phyloP scores from a whole-genome alignment of 2,113 vertebrate genomes.

The Phrynosoma platyrhinos region DNA sequence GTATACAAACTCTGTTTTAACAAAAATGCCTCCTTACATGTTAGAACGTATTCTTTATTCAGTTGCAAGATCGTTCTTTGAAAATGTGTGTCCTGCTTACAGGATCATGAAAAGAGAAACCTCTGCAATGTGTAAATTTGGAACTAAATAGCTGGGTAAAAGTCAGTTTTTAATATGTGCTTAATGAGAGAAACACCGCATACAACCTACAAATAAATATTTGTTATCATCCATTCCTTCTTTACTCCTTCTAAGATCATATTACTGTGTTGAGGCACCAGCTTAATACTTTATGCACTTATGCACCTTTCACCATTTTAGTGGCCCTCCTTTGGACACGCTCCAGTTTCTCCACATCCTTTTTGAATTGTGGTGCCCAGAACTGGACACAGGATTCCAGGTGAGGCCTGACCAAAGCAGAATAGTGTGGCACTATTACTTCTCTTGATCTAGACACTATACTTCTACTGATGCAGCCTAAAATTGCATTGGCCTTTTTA shows the following conservation, averaged over 20 bases:
- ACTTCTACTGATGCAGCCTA: too few relatives aligned
- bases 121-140: not conserved
- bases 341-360: too few relatives aligned
- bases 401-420: too few relatives aligned
- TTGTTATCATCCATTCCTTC: not conserved
- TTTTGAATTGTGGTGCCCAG: too few relatives aligned
- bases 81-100: not conserved
- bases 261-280: not conserved
- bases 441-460: too few relatives aligned
- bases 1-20: not conserved
- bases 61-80: not conserved
- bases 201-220: not conserved
- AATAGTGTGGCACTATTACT: too few relatives aligned
- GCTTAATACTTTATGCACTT: too few relatives aligned
- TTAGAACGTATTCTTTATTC: not conserved
- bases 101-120: not conserved
- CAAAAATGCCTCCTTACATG: not conserved
- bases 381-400: too few relatives aligned
- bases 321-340: too few relatives aligned
- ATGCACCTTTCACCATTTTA: too few relatives aligned
- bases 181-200: not conserved
- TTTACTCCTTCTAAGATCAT: not conserved
- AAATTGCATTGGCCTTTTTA: too few relatives aligned
- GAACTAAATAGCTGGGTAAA: not conserved
- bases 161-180: not conserved